Evolutionary conservation across 2,113 vertebrate species (phyloP), one percentile per base, ranked within the genome.

Genomic region (Grallaria varia): DNA sequence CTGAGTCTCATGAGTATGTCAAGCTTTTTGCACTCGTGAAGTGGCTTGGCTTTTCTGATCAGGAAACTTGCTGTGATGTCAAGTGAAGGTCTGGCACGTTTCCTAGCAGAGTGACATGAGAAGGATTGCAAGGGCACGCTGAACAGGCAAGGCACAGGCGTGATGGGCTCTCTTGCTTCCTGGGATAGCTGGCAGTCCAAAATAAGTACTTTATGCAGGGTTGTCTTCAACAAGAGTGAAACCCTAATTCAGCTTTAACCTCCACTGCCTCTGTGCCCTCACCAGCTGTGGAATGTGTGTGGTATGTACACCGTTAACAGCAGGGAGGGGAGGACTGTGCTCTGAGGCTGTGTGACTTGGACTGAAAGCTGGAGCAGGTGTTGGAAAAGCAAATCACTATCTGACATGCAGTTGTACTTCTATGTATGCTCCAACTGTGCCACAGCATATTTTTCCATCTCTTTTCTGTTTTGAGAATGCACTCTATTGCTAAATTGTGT

Each of bases 11-110:
- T 13, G 50, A 78, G 39, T 4, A 13, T 15, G 20, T 84, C 47
- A 60, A 21, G 31, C 23, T 82, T 93, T 84, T 83, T 44, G 60
- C 78, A 4, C 27, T 96, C 45, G 10, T 33, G 25, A 87, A 79
- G 33, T 37, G 89, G 47, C 79, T 60, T 77, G 67, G 40, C 27
- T 93, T 68, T 84, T 87, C 76, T 90, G 63, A 49, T 92, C 84
- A 62, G 79, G 25, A 45, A 60, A 28, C 64, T 44, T 73, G 47
- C 53, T 62, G 63, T 33, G 58, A 30, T 82, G 71, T 63, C 82
- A 75, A 30, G 52, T 15, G 77, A 22, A 90, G 58, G 40, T 84
- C 49, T 82, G 81, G 31, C 39, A 8, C 0, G 0, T 76, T 56
- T 85, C n/a, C 52, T 53, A 8, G 52, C 69, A 55, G 58, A 40